Conservation (phyloP, 2,888 invertebrate genomes). For the Peribatodes rhomboidaria region DNA sequence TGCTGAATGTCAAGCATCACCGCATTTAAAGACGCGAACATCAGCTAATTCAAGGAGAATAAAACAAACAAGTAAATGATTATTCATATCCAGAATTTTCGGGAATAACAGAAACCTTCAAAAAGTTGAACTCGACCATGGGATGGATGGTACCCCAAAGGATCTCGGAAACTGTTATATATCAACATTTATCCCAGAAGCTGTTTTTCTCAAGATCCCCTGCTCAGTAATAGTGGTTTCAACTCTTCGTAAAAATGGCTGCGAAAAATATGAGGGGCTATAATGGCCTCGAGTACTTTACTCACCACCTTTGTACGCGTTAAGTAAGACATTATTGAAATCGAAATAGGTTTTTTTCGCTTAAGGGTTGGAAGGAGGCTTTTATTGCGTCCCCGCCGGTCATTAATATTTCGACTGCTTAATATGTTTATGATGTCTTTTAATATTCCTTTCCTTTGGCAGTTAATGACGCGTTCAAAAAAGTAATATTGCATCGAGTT, state of each 20-base stretch:
- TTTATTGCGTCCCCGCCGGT: slow-evolving; percentile 34
- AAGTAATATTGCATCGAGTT: not conserved
- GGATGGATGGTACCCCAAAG: too few relatives aligned
- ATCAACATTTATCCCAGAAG: not conserved
- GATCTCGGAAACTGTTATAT: too few relatives aligned
- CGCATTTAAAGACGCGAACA: too few relatives aligned
- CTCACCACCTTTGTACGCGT: slow-evolving; percentile 49
- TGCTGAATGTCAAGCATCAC: too few relatives aligned
- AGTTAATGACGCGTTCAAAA: slow-evolving; percentile 1
- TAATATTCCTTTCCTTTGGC: slow-evolving; percentile 3
- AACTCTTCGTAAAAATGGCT: slow-evolving; percentile 64
- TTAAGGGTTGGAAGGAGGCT: slow-evolving; percentile 42
- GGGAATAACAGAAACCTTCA: too few relatives aligned
- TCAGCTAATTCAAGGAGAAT: too few relatives aligned
- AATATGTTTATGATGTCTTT: slow-evolving; percentile 34
- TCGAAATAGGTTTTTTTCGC: slow-evolving; percentile 44
- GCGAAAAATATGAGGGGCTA: slow-evolving; percentile 56
- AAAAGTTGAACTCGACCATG: too few relatives aligned
- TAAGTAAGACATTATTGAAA: slow-evolving; percentile 45
- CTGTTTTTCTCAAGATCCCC: not conserved
- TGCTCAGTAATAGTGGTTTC: slow-evolving; percentile 59
- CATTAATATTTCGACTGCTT: slow-evolving; percentile 32
- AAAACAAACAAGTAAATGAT: too few relatives aligned
- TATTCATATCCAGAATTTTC: too few relatives aligned
- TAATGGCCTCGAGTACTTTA: slow-evolving; percentile 51